Evolutionary conservation across 2,888 invertebrate species (phyloP).

Genomic region (Hirtodrosophila confusa): DNA sequence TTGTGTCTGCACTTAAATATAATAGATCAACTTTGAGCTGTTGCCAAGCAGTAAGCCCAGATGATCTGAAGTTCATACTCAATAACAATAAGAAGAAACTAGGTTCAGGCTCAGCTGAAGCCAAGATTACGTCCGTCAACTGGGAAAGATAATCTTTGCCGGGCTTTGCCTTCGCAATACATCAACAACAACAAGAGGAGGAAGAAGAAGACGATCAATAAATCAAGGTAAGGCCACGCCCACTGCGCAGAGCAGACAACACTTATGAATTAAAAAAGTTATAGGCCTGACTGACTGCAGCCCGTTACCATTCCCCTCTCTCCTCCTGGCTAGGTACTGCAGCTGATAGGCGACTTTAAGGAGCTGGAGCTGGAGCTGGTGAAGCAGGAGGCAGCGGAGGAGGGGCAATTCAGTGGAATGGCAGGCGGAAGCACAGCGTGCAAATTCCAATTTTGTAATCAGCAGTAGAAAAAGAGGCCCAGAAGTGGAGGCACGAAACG

Average conservation of each 20-base stretch:
- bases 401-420: slow-evolving; percentile 14
- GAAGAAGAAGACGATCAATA: slow-evolving; percentile 42
- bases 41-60: too few relatives aligned
- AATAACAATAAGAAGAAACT: not conserved
- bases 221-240: slow-evolving; percentile 62
- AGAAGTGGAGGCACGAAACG: slow-evolving; percentile 27
- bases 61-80: not conserved
- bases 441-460: slow-evolving; percentile 74
- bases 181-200: slow-evolving; percentile 4
- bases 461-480: slow-evolving; percentile 33
- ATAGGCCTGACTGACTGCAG: slow-evolving; percentile 12
- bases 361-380: not conserved
- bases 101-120: not conserved
- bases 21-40: too few relatives aligned
- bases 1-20: too few relatives aligned
- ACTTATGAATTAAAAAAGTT: slow-evolving; percentile 63
- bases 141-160: slow-evolving; percentile 6
- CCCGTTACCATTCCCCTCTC: not conserved
- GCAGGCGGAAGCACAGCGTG: slow-evolving; percentile 62
- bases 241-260: slow-evolving; percentile 15
- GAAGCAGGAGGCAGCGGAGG: not conserved
- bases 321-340: not conserved
- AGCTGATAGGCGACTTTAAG: slow-evolving; percentile 3
- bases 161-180: not conserved
- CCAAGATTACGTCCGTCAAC: slow-evolving; percentile 1